phyloP scores from a whole-genome alignment of 2,888 invertebrate genomes.

The Bugulina stolonifera region DNA sequence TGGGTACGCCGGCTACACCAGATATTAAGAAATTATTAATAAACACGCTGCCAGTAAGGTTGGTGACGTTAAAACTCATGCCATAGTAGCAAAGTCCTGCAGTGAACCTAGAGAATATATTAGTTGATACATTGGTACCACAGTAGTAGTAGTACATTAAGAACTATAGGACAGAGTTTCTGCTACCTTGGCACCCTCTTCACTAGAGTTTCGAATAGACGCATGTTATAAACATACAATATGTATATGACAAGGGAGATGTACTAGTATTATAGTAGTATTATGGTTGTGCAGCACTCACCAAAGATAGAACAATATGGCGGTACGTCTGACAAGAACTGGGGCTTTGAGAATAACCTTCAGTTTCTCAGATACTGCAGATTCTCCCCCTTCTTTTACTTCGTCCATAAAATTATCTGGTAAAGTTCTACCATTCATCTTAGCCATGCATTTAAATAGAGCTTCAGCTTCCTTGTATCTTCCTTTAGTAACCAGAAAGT shows the following conservation, averaged over 20 bases:
- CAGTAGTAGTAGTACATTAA: too few species aligned
- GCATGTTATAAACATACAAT: too few species aligned
- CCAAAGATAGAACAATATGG: conserved; percentile 1
- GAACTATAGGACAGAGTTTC: too few species aligned
- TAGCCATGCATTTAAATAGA: background rate
- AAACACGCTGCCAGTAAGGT: background rate
- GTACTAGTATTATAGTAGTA: too few species aligned
- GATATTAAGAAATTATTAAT: background rate
- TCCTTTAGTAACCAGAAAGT: conserved; percentile 18
- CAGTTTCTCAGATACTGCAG: conserved; percentile 8
- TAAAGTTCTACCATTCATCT: conserved; percentile 18
- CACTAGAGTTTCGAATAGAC: too few species aligned
- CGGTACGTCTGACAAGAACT: background rate
- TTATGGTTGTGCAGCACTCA: background rate
- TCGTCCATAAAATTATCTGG: conserved; percentile 1
- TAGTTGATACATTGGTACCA: background rate
- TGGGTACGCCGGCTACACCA: background rate
- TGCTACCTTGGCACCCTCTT: too few species aligned
- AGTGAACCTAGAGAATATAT: background rate
- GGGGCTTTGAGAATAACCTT: background rate
- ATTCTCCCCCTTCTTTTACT: conserved; percentile 13
- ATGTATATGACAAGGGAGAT: too few species aligned
- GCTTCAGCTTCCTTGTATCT: background rate
- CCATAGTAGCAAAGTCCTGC: background rate
- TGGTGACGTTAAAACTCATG: background rate